Evolutionary conservation across 2,113 vertebrate genomes (phyloP), one percentile per base, ranked within the genome.

Genomic region (Colossoma macropomum): DNA sequence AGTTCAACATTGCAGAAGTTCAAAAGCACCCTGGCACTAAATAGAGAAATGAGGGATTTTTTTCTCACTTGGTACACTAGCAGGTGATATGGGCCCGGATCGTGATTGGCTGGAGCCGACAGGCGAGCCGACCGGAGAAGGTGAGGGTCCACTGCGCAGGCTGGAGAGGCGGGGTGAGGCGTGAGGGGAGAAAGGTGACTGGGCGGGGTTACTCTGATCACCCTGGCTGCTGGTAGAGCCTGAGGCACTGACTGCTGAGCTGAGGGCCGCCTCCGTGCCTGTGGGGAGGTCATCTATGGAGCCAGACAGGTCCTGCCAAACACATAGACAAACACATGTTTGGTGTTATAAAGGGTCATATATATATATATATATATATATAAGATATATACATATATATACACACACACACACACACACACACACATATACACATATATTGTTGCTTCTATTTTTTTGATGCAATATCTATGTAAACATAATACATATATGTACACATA

Each of bases 261-360:
- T 98, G 89, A 97, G 85, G 1, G 95, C 94, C 3, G 96, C 97
- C 91, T 98, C 97, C 0, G 97, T 97, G 90, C 97, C 97, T 0
- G 96, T 98, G 82, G 97, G 97, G 80, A 98, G 93, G 90, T 98
- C 97, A 0, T 98, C 97, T 60, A 98, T 98, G 87, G 97, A 97
- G 89, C 97, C 97, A 59, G 97, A 98, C 74, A 98, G 92, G 88
- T 98, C 97, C 97, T 98, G 90, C n/a, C 69, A 27, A 21, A 71
- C 66, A 85, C 66, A 86, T 23, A 83, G 41, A 71, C 41, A 45
- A 5, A 45, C 27, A 50, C 13, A 41, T 56, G n/a, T 16, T 62
- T 12, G 10, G 13, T 62, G 1, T 62, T n/a, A 59, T n/a, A 45
- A 8, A 17, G 50, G 9, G 2, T n/a, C 21, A 8, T 59, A n/a